Evolutionary conservation across 2,888 invertebrate species (phyloP).

Genomic region (Stenoptilia bipunctidactyla): DNA sequence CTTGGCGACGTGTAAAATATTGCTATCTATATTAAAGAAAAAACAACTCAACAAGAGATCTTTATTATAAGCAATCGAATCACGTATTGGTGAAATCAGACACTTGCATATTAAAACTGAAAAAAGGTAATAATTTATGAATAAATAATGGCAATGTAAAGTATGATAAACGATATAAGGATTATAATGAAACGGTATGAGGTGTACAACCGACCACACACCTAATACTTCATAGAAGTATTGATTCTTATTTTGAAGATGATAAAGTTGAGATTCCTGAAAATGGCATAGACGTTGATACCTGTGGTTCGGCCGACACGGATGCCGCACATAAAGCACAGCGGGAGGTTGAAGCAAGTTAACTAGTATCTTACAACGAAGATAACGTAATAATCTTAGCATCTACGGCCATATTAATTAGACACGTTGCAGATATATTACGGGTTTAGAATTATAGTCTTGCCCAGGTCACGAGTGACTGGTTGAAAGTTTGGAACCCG

Average conservation of each 20-base stretch:
- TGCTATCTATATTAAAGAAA: slow-evolving; percentile 56
- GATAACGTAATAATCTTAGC: slow-evolving; percentile 62
- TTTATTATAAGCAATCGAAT: slow-evolving; percentile 48
- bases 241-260: slow-evolving; percentile 11
- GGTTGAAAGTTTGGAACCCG: not conserved
- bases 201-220: slow-evolving; percentile 36
- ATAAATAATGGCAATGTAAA: slow-evolving; percentile 68
- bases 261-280: slow-evolving; percentile 12
- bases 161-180: slow-evolving; percentile 66
- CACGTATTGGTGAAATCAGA: slow-evolving; percentile 59
- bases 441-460: slow-evolving; percentile 11
- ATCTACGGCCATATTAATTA: slow-evolving; percentile 42
- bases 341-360: slow-evolving; percentile 59
- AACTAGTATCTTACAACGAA: slow-evolving; percentile 56
- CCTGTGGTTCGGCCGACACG: slow-evolving; percentile 16
- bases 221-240: slow-evolving; percentile 3
- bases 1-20: slow-evolving; percentile 65
- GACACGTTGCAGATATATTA: slow-evolving; percentile 23
- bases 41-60: slow-evolving; percentile 44
- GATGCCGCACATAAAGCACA: slow-evolving; percentile 60
- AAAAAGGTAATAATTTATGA: slow-evolving; percentile 59
- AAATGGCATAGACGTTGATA: not conserved
- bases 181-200: slow-evolving; percentile 60
- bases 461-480: not conserved
- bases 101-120: slow-evolving; percentile 50